These are phyloP conservation scores for Alligator sinensis DNA, from an alignment of 2,113 vertebrate genomes.

Conservation along the genomic window DNA sequence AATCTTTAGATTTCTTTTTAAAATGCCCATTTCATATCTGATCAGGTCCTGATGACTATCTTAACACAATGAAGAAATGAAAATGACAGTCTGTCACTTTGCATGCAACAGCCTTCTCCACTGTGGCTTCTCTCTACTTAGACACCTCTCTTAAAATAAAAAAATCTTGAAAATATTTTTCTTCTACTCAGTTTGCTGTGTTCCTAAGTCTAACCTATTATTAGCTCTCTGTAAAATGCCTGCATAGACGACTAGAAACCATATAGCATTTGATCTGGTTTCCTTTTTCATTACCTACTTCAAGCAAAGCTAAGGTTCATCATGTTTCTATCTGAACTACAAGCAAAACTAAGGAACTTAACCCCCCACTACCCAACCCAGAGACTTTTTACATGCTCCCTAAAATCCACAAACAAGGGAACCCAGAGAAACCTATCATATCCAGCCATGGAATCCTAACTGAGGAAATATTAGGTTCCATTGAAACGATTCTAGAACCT, in stretches of 20 bases:
- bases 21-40: background rate
- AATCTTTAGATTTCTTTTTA: background rate
- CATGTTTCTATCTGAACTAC: no score
- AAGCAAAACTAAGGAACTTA: no score
- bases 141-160: background rate
- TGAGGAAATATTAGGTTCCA: no score
- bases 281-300: background rate
- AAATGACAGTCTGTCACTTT: rapidly evolving
- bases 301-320: background rate
- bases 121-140: no score
- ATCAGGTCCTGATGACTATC: background rate
- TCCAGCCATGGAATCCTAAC: no score
- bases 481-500: no score
- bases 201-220: rapidly evolving
- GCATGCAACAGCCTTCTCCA: rapidly evolving
- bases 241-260: rapidly evolving
- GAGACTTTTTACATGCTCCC: no score
- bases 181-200: background rate
- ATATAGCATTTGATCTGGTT: rapidly evolving
- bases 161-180: background rate
- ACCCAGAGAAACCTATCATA: no score
- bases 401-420: no score
- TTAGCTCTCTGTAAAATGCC: background rate
- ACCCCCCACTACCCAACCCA: no score
- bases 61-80: background rate